Percentiles rank a stretch among this genome's conserved stretches.
Conservation (phyloP, 2,113 vertebrate species). For the Callospermophilus lateralis region DNA sequence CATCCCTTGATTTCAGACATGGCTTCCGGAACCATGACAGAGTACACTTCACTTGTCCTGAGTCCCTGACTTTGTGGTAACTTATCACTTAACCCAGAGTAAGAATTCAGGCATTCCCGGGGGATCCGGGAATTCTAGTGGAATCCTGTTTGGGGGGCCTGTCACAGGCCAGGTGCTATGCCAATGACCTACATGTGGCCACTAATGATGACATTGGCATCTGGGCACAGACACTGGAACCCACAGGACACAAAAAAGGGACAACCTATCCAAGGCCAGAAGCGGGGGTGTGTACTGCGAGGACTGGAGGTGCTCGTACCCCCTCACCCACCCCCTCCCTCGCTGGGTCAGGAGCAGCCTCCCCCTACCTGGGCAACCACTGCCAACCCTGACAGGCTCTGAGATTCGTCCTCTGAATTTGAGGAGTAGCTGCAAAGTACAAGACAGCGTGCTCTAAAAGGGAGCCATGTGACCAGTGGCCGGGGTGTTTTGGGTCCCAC, state of each 20-base stretch:
- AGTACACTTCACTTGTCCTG: background rate
- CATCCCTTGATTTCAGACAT: too few species aligned
- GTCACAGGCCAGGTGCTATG: background rate
- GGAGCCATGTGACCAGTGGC: background rate
- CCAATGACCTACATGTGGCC: fast-evolving
- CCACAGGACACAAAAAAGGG: fast-evolving
- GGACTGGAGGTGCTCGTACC: fast-evolving
- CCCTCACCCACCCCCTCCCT: fast-evolving
- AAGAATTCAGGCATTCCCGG: too few species aligned
- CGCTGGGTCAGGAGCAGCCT: background rate
- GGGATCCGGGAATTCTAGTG: background rate
- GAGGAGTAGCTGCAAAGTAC: too few species aligned
- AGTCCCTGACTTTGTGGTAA: background rate
- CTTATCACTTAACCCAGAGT: too few species aligned
- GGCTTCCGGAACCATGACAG: background rate
- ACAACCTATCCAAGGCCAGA: background rate
- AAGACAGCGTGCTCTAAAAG: background rate
- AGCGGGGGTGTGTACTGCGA: too few species aligned
- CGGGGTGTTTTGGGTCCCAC: too few species aligned
- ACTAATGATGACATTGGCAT: background rate
- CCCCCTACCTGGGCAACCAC: background rate
- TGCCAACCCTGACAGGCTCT: fast-evolving
- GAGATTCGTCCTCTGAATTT: background rate
- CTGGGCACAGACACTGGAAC: too few species aligned
- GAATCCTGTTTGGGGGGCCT: background rate